A percentile compares a stretch with the other conserved stretches of the same genome.
These are phyloP conservation scores for Agriopis leucophaearia DNA, from an alignment of 2,888 invertebrate species.

Conservation along the genomic window DNA sequence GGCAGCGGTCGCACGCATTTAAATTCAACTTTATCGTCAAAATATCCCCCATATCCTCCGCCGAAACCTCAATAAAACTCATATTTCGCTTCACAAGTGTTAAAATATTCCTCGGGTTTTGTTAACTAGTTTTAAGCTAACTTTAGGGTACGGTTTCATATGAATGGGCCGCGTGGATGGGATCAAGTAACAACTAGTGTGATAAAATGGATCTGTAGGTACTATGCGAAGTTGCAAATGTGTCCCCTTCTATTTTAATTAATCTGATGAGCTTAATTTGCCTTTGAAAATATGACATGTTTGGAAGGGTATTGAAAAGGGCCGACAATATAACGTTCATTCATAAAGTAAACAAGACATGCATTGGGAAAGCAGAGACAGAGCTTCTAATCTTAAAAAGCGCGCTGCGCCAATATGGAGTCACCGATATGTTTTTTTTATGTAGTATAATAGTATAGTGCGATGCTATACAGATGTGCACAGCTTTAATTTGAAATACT, in stretches of 20 bases:
- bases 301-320: too few relatives aligned
- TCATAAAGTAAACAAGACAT: not conserved
- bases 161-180: slow-evolving; percentile 31
- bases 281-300: slow-evolving; percentile 17
- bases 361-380: too few relatives aligned
- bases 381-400: too few relatives aligned
- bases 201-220: slow-evolving; percentile 30
- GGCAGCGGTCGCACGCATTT: slow-evolving; percentile 32
- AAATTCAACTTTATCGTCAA: slow-evolving; percentile 40
- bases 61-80: slow-evolving; percentile 55
- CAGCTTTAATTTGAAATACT: too few relatives aligned
- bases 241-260: slow-evolving; percentile 35
- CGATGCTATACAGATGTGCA: too few relatives aligned
- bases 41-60: slow-evolving; percentile 27
- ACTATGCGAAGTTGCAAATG: slow-evolving; percentile 14
- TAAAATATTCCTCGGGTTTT: slow-evolving; percentile 51
- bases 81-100: slow-evolving; percentile 48
- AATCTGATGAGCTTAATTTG: slow-evolving; percentile 22
- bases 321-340: too few relatives aligned
- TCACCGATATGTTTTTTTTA: too few relatives aligned
- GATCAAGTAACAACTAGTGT: slow-evolving; percentile 32
- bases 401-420: too few relatives aligned
- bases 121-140: slow-evolving; percentile 37
- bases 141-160: slow-evolving; percentile 43
- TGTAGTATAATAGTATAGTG: too few relatives aligned